Base-by-base conservation (phyloP, 2,113 vertebrate species). In the Sturnus vulgaris region DNA sequence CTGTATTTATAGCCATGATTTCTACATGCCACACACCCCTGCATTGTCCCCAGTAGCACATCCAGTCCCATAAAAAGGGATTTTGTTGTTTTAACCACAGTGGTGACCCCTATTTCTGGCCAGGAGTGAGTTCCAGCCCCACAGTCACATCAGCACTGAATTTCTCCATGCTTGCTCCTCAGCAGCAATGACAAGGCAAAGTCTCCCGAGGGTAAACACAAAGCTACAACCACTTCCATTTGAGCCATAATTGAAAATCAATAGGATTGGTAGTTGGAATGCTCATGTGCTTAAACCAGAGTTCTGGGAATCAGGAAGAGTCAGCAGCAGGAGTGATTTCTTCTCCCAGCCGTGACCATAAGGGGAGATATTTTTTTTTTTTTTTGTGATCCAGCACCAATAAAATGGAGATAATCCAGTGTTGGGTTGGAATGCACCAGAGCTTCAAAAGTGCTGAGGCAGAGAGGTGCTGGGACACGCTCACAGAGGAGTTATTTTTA, bases 221-320 rank as follows among this genome's bases (percentile, higher is more conserved):
- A 79, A 92, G 77, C 78, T 93, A 95, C 88, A 94, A 83, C 88
- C 69, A n/a, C 70, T 93, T 80, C 85, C 91, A 93, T 95, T 92
- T 95, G 72, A 92, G 92, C n/a, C 4, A 13, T 93, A 96, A 95
- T 92, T 94, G 96, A 95, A 97, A 97, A 96, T 97, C 97, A 95
- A 94, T 97, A 75, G 47, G 47, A 89, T 92, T 61, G 50, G 90
- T 83, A 63, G 69, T 59, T 79, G 46, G 77, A 82, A 95, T 69
- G 46, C 50, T 93, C 80, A 28, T 53, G 77, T 75, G 65, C 65
- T 93, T 75, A 56, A 71, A 91, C 85, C 65, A 82, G 25, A 73
- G 59, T 66, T 46, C 59, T 78, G 31, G 35, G 53, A 91, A 56
- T 9, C 70, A 79, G 81, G 44, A 84, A n/a, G 56, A 91, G 55